Conservation (phyloP, 2,113 vertebrate genomes). For the Mormyrus iriodes region DNA sequence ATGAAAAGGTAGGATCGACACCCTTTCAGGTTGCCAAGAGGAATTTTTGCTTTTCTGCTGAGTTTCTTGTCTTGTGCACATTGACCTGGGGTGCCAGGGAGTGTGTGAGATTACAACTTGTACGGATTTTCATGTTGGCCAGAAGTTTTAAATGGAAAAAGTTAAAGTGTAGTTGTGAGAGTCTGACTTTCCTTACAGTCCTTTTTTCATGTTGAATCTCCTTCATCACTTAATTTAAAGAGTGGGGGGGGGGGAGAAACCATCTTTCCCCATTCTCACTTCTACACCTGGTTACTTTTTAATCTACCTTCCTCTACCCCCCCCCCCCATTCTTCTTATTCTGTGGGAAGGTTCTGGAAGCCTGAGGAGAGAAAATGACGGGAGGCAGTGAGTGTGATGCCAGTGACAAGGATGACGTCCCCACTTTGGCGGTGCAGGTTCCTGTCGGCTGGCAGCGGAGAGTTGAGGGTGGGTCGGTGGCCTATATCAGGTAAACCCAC, state of each 20-base stretch:
- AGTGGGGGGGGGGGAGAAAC: neutral
- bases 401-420: slow-evolving; percentile 73
- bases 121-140: neutral
- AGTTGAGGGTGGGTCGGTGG: slow-evolving; percentile 70
- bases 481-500: slow-evolving; percentile 73
- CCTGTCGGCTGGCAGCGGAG: slow-evolving; percentile 81
- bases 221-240: neutral
- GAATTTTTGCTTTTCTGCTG: neutral
- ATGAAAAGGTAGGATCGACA: slow-evolving; percentile 38
- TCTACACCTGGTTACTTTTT: neutral
- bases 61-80: neutral
- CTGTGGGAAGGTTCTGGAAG: slow-evolving; percentile 66
- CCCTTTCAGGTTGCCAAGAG: neutral
- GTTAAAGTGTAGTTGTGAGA: neutral
- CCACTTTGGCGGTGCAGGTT: slow-evolving; percentile 65
- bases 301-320: neutral
- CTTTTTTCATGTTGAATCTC: neutral
- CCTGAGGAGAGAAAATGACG: slow-evolving; percentile 79
- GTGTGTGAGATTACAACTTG: neutral
- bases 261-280: neutral
- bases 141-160: neutral
- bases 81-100: neutral
- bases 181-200: neutral
- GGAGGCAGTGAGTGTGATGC: slow-evolving; percentile 80
- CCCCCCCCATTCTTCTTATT: slow-evolving; percentile 9